Percentiles rank a stretch among this genome's conserved stretches.
These are phyloP conservation scores for Epinotia nisella DNA, from an alignment of 2,888 invertebrate species.

Conservation along the genomic window DNA sequence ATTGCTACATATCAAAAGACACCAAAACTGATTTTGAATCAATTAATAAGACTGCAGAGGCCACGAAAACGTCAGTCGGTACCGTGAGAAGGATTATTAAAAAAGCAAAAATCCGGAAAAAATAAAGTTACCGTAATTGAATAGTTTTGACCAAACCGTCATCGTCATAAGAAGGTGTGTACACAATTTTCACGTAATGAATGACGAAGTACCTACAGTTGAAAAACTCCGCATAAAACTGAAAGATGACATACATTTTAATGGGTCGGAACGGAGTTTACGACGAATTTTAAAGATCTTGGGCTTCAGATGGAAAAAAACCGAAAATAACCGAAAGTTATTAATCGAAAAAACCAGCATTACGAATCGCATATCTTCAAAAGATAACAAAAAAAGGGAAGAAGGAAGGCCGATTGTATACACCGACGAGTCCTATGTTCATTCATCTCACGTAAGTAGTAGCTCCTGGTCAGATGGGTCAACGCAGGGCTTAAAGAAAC, in stretches of 20 bases:
- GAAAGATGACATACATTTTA: no score
- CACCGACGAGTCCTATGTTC: slow-evolving; percentile 35
- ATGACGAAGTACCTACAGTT: not conserved
- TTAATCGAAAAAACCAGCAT: slow-evolving; percentile 47
- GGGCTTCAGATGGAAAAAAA: slow-evolving; percentile 39
- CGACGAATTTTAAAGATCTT: no score
- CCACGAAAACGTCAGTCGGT: not conserved
- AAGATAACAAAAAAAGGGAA: slow-evolving; percentile 23
- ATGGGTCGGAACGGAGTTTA: no score
- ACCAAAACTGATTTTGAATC: no score
- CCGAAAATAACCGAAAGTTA: slow-evolving; percentile 48
- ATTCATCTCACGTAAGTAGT: slow-evolving; percentile 26
- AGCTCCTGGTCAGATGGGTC: slow-evolving; percentile 23
- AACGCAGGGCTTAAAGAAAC: slow-evolving; percentile 44
- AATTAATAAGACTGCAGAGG: no score
- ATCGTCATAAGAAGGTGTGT: not conserved
- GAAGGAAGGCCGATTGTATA: slow-evolving; percentile 38
- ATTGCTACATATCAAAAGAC: no score
- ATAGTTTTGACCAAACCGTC: not conserved
- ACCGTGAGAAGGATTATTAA: slow-evolving; percentile 1
- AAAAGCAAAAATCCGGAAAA: not conserved
- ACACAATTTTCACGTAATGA: not conserved
- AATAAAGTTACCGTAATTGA: not conserved
- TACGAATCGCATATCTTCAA: slow-evolving; percentile 32
- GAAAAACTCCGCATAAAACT: not conserved